phyloP scores from a whole-genome alignment of 2,797 vertebrate species.

The Heteromormyrus szaboi region DNA sequence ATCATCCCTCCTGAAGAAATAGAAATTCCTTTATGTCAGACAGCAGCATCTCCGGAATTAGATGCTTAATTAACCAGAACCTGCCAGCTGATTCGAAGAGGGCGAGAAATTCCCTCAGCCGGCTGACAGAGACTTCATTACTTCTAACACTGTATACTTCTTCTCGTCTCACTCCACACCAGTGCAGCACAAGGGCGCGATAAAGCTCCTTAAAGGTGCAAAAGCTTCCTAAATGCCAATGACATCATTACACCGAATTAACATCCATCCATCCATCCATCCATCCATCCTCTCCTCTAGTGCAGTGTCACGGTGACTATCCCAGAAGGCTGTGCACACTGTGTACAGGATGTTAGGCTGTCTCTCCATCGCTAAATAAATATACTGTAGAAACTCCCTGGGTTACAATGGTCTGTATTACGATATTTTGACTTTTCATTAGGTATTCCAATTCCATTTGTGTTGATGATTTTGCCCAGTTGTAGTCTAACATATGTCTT shows the following conservation, averaged over 20 bases:
- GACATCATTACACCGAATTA: background rate
- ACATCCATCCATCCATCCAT: background rate
- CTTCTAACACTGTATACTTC: background rate
- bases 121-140: background rate
- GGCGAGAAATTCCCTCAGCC: background rate
- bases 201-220: background rate
- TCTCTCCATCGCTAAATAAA: background rate
- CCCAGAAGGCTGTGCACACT: background rate
- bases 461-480: background rate
- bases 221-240: background rate
- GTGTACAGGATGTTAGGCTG: background rate
- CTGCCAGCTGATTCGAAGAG: background rate
- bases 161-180: background rate
- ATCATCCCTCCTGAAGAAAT: background rate
- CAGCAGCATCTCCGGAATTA: background rate
- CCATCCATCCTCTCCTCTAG: background rate
- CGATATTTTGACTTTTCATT: background rate
- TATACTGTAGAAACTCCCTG: background rate
- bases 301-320: background rate
- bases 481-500: background rate
- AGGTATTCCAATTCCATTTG: background rate
- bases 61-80: background rate
- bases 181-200: background rate
- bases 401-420: background rate
- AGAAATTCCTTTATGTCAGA: background rate